Evolutionary conservation across 2,888 invertebrate species (phyloP).

Genomic region (Cheilosia scutellata): DNA sequence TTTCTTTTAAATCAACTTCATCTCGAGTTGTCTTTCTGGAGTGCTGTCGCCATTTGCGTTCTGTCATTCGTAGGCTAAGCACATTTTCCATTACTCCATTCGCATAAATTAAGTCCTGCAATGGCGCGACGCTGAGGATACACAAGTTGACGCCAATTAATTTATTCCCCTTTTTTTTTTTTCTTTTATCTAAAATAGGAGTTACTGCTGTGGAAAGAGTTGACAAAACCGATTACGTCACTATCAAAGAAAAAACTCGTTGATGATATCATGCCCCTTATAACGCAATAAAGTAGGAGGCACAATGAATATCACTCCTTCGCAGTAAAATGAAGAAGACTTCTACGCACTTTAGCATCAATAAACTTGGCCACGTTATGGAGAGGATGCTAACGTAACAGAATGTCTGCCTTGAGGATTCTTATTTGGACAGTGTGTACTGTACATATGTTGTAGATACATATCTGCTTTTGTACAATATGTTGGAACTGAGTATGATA

Average conservation of each 20-base stretch:
- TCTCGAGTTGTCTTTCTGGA: not conserved
- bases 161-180: constrained; percentile 7
- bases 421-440: not conserved
- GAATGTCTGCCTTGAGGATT: constrained; percentile 25
- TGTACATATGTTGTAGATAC: no score
- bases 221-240: constrained; percentile 18
- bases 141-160: constrained; percentile 57
- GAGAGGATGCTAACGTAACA: constrained; percentile 14
- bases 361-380: constrained; percentile 31
- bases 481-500: not conserved
- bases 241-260: constrained; percentile 15
- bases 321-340: not conserved
- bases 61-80: constrained; percentile 11
- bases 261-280: constrained; percentile 40
- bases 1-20: not conserved
- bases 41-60: not conserved
- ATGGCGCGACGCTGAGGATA: not conserved
- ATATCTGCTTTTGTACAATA: not conserved
- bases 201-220: constrained; percentile 7
- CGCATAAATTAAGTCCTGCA: constrained; percentile 34
- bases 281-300: constrained; percentile 15
- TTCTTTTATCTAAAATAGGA: not conserved
- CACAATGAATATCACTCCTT: constrained; percentile 4
- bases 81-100: constrained; percentile 20
- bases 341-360: not conserved